These are phyloP conservation scores for Forbesichthys agassizii DNA, from an alignment of 2,113 vertebrate species.

Conservation along the genomic window DNA sequence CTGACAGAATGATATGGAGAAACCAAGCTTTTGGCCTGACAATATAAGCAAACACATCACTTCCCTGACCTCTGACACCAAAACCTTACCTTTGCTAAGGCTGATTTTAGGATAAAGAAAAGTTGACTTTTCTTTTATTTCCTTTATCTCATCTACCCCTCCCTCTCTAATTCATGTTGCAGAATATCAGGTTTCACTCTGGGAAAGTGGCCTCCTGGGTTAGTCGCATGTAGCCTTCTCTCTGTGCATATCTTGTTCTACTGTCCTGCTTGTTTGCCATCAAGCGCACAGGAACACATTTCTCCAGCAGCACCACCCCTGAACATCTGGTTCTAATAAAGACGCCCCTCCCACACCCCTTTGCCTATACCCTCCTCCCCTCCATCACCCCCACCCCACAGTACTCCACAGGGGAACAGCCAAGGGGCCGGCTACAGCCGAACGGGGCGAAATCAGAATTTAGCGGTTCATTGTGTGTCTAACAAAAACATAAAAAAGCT, in stretches of 20 bases:
- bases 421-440: conserved; percentile 52
- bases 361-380: conserved; percentile 27
- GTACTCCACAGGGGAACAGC: conserved; percentile 45
- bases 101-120: conserved; percentile 31
- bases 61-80: not conserved
- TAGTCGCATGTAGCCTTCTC: conserved; percentile 36
- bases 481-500: conserved; percentile 38
- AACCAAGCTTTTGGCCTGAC: conserved; percentile 19
- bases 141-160: conserved; percentile 46
- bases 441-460: conserved; percentile 57
- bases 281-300: conserved; percentile 36
- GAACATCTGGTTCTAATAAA: conserved; percentile 80
- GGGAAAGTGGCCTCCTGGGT: conserved; percentile 65
- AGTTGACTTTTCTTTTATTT: conserved; percentile 29
- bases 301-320: conserved; percentile 67
- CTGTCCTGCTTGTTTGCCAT: conserved; percentile 15
- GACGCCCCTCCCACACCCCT: conserved; percentile 58
- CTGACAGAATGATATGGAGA: not conserved
- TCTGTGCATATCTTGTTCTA: conserved; percentile 20
- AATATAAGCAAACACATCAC: conserved; percentile 21
- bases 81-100: conserved; percentile 1
- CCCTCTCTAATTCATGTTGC: conserved; percentile 47
- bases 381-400: not conserved
- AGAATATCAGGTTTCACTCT: conserved; percentile 69
- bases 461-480: conserved; percentile 38